Conservation (phyloP, 92 coral and sea anemone genomes). For the Porites divaricata region DNA sequence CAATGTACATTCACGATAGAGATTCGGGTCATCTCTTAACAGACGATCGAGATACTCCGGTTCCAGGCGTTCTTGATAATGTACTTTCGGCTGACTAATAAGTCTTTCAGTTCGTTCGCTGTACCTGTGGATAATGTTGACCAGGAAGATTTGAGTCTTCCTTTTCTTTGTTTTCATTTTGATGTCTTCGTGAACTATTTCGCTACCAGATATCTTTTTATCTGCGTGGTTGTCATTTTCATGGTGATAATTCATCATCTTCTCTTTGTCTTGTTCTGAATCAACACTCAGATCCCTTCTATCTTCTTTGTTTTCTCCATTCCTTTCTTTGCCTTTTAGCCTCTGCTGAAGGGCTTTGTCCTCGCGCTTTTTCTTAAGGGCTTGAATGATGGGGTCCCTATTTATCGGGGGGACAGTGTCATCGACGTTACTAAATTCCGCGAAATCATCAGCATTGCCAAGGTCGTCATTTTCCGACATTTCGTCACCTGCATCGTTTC, state of each 20-base stretch:
- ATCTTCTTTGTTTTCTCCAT: background rate
- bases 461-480: constrained; percentile 28
- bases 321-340: background rate
- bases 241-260: too few relatives aligned
- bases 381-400: constrained; percentile 29
- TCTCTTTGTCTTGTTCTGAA: background rate
- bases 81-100: background rate
- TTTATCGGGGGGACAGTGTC: constrained; percentile 32
- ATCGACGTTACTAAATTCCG: constrained; percentile 27
- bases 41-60: constrained; percentile 32
- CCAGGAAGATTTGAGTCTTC: background rate
- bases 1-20: constrained; percentile 33
- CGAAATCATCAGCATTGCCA: constrained; percentile 26
- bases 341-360: background rate
- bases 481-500: constrained; percentile 35
- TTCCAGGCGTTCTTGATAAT: constrained; percentile 28
- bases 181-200: constrained; percentile 33
- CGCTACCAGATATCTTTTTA: background rate
- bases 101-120: constrained; percentile 39
- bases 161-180: constrained; percentile 20
- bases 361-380: constrained; percentile 10
- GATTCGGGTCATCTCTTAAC: constrained; percentile 29
- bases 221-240: background rate
- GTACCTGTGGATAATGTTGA: background rate
- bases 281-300: background rate